phyloP scores from a whole-genome alignment of 2,113 vertebrate species.

The Colinus virginianus region DNA sequence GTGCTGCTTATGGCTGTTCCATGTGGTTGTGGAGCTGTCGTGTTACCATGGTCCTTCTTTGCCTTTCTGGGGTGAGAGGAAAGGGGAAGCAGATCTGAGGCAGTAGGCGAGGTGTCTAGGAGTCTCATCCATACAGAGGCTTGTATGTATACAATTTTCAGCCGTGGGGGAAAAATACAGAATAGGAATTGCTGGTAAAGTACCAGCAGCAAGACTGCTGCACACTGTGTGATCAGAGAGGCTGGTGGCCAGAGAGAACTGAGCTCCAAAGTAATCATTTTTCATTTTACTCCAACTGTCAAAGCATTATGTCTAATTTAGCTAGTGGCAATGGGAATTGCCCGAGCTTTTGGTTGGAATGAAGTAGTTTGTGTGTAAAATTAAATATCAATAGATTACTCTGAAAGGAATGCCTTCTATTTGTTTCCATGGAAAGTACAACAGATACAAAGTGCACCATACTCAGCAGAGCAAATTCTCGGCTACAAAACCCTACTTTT shows the following conservation, averaged over 20 bases:
- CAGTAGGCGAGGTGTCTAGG: not conserved
- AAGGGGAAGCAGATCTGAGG: not conserved
- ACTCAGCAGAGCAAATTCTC: not conserved
- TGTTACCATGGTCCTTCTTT: not conserved
- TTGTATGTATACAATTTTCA: not conserved
- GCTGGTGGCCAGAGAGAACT: not conserved
- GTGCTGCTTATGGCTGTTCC: not conserved
- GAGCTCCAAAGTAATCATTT: not conserved
- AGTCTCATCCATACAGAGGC: not conserved
- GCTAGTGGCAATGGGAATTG: not conserved
- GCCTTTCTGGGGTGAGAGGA: not conserved
- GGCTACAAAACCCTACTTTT: not conserved
- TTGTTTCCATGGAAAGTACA: not conserved
- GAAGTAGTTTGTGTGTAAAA: not conserved
- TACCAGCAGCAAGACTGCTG: not conserved
- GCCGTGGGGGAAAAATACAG: not conserved
- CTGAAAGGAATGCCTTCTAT: not conserved
- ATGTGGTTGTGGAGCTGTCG: accelerated
- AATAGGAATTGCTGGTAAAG: not conserved
- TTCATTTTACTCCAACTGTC: not conserved
- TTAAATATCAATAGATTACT: not conserved
- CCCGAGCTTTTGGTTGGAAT: not conserved
- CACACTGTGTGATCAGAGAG: not conserved
- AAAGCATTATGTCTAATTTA: not conserved
- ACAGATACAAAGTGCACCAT: not conserved